Evolutionary conservation across 2,888 invertebrate genomes (phyloP).

Genomic region (Apodemia hepburni): DNA sequence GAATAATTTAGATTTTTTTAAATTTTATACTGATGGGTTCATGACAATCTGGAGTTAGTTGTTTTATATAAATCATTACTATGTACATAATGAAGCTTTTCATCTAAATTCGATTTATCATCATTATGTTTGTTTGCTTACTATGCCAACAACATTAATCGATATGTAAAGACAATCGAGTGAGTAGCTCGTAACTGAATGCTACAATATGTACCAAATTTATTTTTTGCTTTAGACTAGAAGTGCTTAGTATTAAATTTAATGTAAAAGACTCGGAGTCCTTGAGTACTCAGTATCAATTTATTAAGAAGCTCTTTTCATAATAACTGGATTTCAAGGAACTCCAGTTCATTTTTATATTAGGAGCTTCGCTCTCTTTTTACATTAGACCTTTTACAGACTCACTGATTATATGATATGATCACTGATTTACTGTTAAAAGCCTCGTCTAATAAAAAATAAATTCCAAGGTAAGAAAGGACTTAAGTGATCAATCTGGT

Average conservation of each 20-base stretch:
- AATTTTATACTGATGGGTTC: slow-evolving; percentile 72
- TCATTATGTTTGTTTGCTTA: slow-evolving; percentile 70
- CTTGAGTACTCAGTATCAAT: not conserved
- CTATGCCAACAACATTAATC: slow-evolving; percentile 67
- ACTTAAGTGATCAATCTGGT: too few species aligned
- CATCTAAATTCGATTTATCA: slow-evolving; percentile 53
- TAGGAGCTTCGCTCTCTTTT: too few species aligned
- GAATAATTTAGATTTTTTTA: slow-evolving; percentile 62
- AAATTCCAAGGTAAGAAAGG: too few species aligned
- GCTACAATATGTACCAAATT: slow-evolving; percentile 4
- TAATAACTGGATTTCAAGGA: not conserved
- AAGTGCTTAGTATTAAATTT: not conserved
- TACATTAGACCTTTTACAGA: too few species aligned
- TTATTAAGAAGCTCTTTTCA: not conserved
- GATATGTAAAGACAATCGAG: slow-evolving; percentile 44
- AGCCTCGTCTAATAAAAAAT: too few species aligned
- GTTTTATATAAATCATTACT: slow-evolving; percentile 39
- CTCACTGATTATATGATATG: too few species aligned
- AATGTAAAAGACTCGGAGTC: not conserved
- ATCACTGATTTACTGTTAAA: too few species aligned
- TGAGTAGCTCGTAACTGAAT: slow-evolving; percentile 11
- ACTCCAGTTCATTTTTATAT: too few species aligned
- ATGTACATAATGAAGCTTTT: slow-evolving; percentile 56
- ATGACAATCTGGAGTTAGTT: slow-evolving; percentile 61
- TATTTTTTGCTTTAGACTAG: not conserved